Percentiles rank a stretch among this genome's conserved stretches.
phyloP scores from a whole-genome alignment of 92 coral and sea anemone species.

The Palythoa caribaeorum region DNA sequence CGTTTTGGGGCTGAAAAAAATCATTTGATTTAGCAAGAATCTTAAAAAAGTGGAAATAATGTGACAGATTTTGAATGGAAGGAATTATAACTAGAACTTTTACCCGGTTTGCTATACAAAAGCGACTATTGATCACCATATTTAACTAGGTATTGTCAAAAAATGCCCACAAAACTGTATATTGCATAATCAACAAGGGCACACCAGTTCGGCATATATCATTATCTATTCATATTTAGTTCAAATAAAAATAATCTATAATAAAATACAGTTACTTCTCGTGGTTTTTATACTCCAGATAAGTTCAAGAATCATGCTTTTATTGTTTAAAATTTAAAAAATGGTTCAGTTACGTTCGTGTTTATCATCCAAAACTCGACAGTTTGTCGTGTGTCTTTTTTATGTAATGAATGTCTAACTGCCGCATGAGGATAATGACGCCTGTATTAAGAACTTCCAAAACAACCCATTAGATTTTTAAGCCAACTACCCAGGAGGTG shows the following conservation, averaged over 20 bases:
- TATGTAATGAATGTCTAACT: constrained; percentile 8
- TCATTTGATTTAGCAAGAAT: not conserved
- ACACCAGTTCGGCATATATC: not conserved
- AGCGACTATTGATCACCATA: not conserved
- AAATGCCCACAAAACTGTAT: not conserved
- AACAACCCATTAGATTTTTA: constrained; percentile 41
- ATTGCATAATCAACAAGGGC: not conserved
- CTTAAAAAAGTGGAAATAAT: not conserved
- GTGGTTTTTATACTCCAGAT: not conserved
- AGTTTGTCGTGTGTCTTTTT: not conserved
- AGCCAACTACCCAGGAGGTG: constrained; percentile 12
- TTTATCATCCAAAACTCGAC: not conserved
- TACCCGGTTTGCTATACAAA: not conserved
- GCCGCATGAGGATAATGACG: constrained; percentile 34
- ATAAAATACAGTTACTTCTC: not conserved
- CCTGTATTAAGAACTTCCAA: constrained; percentile 35
- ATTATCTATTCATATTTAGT: not conserved
- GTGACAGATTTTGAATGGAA: constrained; percentile 18
- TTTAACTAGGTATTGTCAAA: constrained; percentile 4
- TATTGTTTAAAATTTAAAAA: not conserved
- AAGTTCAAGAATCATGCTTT: not conserved
- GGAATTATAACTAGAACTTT: not conserved
- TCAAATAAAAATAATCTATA: not conserved
- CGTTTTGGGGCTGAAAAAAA: not conserved
- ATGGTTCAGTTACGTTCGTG: not conserved